Evolutionary conservation across 2,797 vertebrate genomes (phyloP).

Genomic region (Tympanoctomys barrerae): DNA sequence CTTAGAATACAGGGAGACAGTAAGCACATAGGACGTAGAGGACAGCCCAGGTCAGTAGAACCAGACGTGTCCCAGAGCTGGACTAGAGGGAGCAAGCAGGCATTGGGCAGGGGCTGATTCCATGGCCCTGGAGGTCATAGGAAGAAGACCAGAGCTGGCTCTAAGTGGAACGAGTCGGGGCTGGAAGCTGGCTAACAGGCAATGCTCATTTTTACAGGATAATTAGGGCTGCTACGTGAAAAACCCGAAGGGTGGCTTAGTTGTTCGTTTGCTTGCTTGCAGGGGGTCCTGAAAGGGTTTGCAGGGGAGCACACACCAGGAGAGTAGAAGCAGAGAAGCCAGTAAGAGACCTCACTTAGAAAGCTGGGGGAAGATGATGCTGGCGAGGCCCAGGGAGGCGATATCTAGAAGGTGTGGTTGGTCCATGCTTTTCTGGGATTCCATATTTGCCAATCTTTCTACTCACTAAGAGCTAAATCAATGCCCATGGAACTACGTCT

Average conservation of each 20-base stretch:
- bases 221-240: background rate
- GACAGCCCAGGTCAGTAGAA: background rate
- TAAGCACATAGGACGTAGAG: background rate
- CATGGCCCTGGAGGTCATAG: fast-evolving
- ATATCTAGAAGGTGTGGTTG: no score
- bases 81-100: background rate
- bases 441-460: background rate
- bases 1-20: no score
- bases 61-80: fast-evolving
- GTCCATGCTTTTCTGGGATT: background rate
- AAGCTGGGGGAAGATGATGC: background rate
- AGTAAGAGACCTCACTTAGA: no score
- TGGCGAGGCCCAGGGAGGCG: background rate
- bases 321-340: background rate
- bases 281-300: background rate
- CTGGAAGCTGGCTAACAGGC: no score
- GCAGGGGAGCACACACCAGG: background rate
- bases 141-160: background rate
- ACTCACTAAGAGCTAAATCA: no score
- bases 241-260: no score
- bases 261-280: no score
- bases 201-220: background rate
- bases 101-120: background rate
- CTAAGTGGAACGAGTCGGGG: background rate
- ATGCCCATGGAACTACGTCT: no score